Percentiles rank a stretch among this genome's conserved stretches.
Conservation (phyloP, 2,113 vertebrate species). For the Ptilorrhoa leucosticta region DNA sequence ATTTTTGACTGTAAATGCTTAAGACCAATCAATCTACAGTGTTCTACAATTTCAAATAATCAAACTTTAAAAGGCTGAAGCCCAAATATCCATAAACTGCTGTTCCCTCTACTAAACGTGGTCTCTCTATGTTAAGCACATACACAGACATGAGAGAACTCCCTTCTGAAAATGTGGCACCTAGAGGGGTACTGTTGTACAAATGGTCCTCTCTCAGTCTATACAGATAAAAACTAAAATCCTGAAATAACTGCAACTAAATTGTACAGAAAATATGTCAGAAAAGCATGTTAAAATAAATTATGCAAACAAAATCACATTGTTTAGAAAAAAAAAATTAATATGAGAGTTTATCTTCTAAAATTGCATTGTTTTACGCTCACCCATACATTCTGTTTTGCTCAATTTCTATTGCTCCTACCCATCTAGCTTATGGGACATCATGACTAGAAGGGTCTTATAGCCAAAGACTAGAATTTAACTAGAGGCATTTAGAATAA, state of each 20-base stretch:
- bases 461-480: neutral
- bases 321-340: neutral
- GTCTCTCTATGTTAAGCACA: neutral
- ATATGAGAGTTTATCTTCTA: neutral
- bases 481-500: neutral
- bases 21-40: neutral
- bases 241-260: neutral
- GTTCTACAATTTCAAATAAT: neutral
- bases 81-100: neutral
- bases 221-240: neutral
- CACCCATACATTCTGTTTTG: neutral
- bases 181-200: neutral
- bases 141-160: neutral
- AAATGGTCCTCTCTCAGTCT: neutral
- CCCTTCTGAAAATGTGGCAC: neutral
- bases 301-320: neutral
- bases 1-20: neutral
- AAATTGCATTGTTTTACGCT: neutral
- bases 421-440: neutral
- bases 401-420: neutral
- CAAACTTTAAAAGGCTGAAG: neutral
- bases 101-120: neutral
- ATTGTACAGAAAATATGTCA: neutral
- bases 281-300: neutral
- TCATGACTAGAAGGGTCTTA: neutral